A percentile compares a stretch with the other conserved stretches of the same genome.
Conservation (phyloP, 1,140 invertebrate genomes). For the Hydropsyche tenuis region DNA sequence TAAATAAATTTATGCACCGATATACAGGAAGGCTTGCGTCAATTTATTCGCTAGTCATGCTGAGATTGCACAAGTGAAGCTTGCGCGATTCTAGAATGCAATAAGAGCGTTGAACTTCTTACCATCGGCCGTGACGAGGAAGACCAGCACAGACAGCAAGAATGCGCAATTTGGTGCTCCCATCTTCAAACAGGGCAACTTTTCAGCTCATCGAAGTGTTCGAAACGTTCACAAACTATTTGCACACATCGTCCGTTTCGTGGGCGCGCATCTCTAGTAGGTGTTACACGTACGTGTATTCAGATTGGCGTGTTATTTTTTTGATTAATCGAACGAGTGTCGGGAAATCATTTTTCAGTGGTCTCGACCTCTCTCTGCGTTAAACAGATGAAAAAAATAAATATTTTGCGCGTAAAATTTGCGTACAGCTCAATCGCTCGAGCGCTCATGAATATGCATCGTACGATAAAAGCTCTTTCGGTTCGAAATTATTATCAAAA, state of each 20-base stretch:
- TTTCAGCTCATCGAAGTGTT: slow-evolving; percentile 14
- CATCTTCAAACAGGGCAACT: slow-evolving; percentile 28
- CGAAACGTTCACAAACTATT: slow-evolving; percentile 33
- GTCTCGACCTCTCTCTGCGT: background rate
- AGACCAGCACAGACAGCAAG: slow-evolving; percentile 41
- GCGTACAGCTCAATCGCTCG: slow-evolving; percentile 23
- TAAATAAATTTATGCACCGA: too few relatives aligned
- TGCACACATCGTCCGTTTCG: slow-evolving; percentile 12
- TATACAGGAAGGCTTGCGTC: too few relatives aligned
- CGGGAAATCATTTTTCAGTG: too few relatives aligned
- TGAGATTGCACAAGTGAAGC: too few relatives aligned
- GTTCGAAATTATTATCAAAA: background rate
- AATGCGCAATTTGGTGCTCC: slow-evolving; percentile 43
- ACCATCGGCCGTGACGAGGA: slow-evolving; percentile 45
- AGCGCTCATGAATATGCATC: slow-evolving; percentile 30
- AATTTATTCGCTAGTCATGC: too few relatives aligned
- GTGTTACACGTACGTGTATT: too few relatives aligned
- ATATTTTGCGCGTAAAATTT: background rate
- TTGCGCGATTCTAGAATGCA: slow-evolving; percentile 8
- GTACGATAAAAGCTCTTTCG: slow-evolving; percentile 14
- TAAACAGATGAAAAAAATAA: background rate
- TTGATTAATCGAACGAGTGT: too few relatives aligned
- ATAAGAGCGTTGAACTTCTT: slow-evolving; percentile 32
- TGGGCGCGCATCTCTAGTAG: background rate
- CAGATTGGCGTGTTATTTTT: too few relatives aligned